Percentiles rank a stretch among this genome's conserved stretches.
Conservation (phyloP, 2,113 vertebrate species). For the Scopus umbretta region DNA sequence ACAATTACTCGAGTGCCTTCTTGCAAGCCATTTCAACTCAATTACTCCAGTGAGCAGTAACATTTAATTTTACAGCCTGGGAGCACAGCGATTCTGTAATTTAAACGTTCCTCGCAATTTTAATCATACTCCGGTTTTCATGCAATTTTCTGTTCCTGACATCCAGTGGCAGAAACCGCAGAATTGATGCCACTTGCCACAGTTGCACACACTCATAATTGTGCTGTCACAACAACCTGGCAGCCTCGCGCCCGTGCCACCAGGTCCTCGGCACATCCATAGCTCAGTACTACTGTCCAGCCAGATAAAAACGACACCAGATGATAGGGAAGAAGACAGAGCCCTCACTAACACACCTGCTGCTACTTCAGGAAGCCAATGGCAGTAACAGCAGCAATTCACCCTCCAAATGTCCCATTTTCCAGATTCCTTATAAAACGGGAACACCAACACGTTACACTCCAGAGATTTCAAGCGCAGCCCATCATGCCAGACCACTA, state of each 20-base stretch:
- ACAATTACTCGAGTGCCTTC: constrained; percentile 8
- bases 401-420: background rate
- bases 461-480: background rate
- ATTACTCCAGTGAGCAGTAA: constrained; percentile 20
- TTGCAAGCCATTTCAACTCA: background rate
- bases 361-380: background rate
- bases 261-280: background rate
- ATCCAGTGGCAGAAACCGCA: background rate
- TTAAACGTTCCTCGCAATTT: constrained; percentile 16
- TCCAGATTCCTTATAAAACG: background rate
- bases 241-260: background rate
- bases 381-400: background rate
- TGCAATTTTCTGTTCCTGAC: constrained; percentile 18
- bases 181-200: background rate
- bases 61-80: constrained; percentile 14
- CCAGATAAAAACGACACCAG: background rate
- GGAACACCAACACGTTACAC: background rate
- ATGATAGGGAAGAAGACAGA: background rate
- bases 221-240: constrained; percentile 32
- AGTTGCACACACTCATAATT: background rate
- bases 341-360: background rate
- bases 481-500: background rate
- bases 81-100: background rate
- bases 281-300: background rate
- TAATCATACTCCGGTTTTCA: background rate